phyloP scores from a whole-genome alignment of 2,888 invertebrate genomes.

The Eubasilissa splendida region DNA sequence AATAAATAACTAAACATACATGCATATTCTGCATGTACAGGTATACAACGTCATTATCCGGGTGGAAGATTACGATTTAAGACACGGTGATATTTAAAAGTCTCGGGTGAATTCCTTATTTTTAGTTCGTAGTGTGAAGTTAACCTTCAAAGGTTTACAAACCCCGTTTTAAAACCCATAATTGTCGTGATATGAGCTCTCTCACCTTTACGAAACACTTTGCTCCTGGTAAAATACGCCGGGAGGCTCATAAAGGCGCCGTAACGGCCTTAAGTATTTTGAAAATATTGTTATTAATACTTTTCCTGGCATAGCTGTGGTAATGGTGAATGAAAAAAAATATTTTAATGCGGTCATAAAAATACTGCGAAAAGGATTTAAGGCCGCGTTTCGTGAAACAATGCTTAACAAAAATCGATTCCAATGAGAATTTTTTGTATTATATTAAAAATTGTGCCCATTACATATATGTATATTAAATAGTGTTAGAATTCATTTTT shows the following conservation, averaged over 20 bases:
- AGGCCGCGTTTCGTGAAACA: no score
- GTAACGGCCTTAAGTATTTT: slow-evolving; percentile 55
- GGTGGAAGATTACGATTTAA: slow-evolving; percentile 27
- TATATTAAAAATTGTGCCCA: no score
- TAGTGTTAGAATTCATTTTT: no score
- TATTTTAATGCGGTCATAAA: slow-evolving; percentile 57
- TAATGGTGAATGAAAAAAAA: slow-evolving; percentile 47
- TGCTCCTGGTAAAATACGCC: slow-evolving; percentile 44
- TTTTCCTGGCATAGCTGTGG: slow-evolving; percentile 54
- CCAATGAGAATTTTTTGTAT: no score
- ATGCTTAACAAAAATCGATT: no score
- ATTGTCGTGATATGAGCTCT: slow-evolving; percentile 55
- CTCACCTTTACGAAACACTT: slow-evolving; percentile 53
- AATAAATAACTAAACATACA: no score
- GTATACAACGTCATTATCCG: slow-evolving; percentile 14
- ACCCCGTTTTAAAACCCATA: slow-evolving; percentile 50
- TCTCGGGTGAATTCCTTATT: slow-evolving; percentile 12
- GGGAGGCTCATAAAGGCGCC: slow-evolving; percentile 51
- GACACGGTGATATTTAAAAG: slow-evolving; percentile 22
- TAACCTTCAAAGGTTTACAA: slow-evolving; percentile 52
- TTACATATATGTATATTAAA: no score
- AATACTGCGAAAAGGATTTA: slow-evolving; percentile 28
- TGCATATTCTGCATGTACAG: no score
- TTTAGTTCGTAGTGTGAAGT: slow-evolving; percentile 33
- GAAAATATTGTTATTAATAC: slow-evolving; percentile 58